A percentile compares a stretch with the other conserved stretches of the same genome.
Evolutionary conservation across 2,888 invertebrate species (phyloP).

Genomic region (Drosophila trichaetosa): DNA sequence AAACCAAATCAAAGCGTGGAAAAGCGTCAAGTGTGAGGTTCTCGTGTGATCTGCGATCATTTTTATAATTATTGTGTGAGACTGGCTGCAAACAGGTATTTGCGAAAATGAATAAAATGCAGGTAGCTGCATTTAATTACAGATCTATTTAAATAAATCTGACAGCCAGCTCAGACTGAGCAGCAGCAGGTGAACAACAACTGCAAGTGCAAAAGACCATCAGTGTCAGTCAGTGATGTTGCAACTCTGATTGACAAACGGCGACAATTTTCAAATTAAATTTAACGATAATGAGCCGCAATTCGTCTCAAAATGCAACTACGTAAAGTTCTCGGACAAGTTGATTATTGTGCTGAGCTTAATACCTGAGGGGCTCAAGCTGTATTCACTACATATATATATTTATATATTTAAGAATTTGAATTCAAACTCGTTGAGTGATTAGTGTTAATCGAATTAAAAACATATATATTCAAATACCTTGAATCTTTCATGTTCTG

Average conservation of each 20-base stretch:
- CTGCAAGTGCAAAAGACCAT: constrained; percentile 40
- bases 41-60: constrained; percentile 68
- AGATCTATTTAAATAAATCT: constrained; percentile 67
- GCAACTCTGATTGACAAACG: constrained; percentile 27
- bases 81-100: constrained; percentile 33
- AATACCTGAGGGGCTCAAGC: background rate
- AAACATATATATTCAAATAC: background rate
- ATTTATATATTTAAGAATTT: background rate
- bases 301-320: constrained; percentile 7
- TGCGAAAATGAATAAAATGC: constrained; percentile 3
- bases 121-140: constrained; percentile 64
- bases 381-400: background rate
- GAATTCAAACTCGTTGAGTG: background rate
- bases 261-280: constrained; percentile 16
- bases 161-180: constrained; percentile 28
- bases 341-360: constrained; percentile 4
- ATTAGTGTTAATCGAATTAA: background rate
- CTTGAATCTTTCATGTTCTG: background rate
- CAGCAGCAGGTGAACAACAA: constrained; percentile 33
- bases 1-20: constrained; percentile 62
- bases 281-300: constrained; percentile 22
- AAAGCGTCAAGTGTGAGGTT: constrained; percentile 70
- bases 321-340: constrained; percentile 19
- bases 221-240: constrained; percentile 37
- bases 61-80: constrained; percentile 41